These are phyloP conservation scores for Torymus tubicola DNA, from an alignment of 2,888 invertebrate species.

Conservation along the genomic window DNA sequence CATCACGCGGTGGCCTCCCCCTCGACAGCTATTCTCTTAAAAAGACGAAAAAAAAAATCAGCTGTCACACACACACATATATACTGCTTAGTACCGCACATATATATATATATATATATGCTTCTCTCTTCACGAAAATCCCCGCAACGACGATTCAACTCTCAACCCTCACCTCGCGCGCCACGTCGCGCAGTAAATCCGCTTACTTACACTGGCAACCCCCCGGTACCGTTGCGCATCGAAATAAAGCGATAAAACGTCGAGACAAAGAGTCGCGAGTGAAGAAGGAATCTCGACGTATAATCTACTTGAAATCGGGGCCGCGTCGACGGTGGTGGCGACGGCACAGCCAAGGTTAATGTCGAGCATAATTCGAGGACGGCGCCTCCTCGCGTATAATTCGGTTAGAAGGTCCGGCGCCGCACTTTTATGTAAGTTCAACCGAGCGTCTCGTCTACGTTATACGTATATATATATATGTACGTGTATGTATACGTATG, in stretches of 20 bases:
- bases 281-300: slow-evolving; percentile 32
- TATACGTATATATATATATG: not conserved
- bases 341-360: slow-evolving; percentile 45
- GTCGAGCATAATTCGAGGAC: slow-evolving; percentile 57
- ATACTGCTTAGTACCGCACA: no score
- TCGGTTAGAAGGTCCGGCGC: slow-evolving; percentile 53
- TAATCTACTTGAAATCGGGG: slow-evolving; percentile 52
- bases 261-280: slow-evolving; percentile 14
- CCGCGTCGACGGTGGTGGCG: slow-evolving; percentile 43
- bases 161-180: no score
- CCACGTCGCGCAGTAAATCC: slow-evolving; percentile 12
- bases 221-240: no score
- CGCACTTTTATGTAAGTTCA: slow-evolving; percentile 61
- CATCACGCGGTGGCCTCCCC: no score
- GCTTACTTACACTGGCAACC: not conserved
- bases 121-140: no score
- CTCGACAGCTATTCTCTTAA: no score
- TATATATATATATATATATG: no score
- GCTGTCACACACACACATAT: no score
- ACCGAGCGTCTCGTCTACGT: not conserved
- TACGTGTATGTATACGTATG: not conserved
- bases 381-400: slow-evolving; percentile 57
- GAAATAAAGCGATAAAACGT: slow-evolving; percentile 38
- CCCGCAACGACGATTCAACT: no score
- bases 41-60: no score